Conservation (phyloP, 2,888 invertebrate species). For the Microplitis deprimator region DNA sequence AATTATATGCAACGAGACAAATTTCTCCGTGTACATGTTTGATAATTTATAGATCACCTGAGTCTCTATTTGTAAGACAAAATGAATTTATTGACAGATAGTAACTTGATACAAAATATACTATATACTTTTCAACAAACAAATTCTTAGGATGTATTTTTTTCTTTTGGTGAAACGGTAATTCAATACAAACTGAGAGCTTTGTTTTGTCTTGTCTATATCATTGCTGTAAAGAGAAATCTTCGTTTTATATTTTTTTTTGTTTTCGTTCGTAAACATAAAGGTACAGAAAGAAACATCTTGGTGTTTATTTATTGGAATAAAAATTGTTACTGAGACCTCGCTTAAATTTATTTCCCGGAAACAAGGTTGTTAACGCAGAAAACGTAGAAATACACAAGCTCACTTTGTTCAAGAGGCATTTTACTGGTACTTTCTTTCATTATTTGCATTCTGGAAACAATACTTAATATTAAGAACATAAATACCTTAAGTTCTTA, state of each 20-base stretch:
- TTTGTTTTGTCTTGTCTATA: background rate
- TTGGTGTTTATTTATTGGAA: background rate
- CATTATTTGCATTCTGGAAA: background rate
- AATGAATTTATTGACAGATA: conserved; percentile 25
- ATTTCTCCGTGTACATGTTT: background rate
- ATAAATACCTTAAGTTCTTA: too few relatives aligned
- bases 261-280: background rate
- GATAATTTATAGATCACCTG: background rate
- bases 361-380: background rate
- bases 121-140: conserved; percentile 21
- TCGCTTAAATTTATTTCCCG: background rate
- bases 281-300: background rate
- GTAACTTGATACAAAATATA: conserved; percentile 29
- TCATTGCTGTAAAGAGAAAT: conserved; percentile 1
- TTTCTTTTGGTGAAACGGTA: conserved; percentile 17
- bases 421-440: background rate
- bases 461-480: background rate
- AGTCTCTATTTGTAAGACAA: conserved; percentile 11
- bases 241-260: background rate
- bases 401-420: background rate
- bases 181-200: conserved; percentile 18
- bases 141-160: conserved; percentile 7
- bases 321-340: background rate
- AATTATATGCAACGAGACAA: too few relatives aligned
- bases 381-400: background rate